Percentiles rank a stretch among this genome's conserved stretches.
Evolutionary conservation across 2,888 invertebrate genomes (phyloP).

Genomic region (Oligia fasciuncula): DNA sequence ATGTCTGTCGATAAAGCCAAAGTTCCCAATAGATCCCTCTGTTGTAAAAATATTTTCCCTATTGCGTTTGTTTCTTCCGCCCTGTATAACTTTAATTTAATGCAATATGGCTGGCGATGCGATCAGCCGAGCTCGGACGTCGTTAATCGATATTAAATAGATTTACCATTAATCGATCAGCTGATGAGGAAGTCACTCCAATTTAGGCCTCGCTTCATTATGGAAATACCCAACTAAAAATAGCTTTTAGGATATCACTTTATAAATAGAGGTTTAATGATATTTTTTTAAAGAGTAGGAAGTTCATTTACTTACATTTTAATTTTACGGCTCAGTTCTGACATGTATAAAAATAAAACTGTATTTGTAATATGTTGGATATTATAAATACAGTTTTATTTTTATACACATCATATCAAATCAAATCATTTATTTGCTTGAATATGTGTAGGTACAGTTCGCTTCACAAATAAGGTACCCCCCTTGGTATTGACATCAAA

Average conservation of each 20-base stretch:
- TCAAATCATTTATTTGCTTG: too few relatives aligned
- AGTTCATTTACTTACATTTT: not conserved
- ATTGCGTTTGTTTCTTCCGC: not conserved
- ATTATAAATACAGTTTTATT: not conserved
- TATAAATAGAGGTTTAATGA: not conserved
- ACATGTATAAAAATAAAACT: too few relatives aligned
- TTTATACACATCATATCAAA: not conserved
- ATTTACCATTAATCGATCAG: constrained; percentile 69
- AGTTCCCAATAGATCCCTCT: not conserved
- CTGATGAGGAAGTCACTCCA: constrained; percentile 69
- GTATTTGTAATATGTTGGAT: not conserved
- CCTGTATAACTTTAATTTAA: constrained; percentile 62
- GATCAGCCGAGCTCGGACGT: constrained; percentile 53
- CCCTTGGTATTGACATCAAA: too few relatives aligned
- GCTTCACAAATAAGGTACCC: too few relatives aligned
- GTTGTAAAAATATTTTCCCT: not conserved
- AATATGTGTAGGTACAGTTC: too few relatives aligned
- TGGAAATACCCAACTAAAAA: constrained; percentile 33
- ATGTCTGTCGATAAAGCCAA: constrained; percentile 4
- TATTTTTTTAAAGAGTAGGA: not conserved
- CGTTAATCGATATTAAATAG: constrained; percentile 76
- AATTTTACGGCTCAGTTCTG: not conserved
- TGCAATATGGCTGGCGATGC: constrained; percentile 65
- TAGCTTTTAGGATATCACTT: constrained; percentile 8
- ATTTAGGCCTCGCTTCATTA: constrained; percentile 64